Percentiles rank a stretch among this genome's conserved stretches.
Conservation (phyloP, 1,140 invertebrate species). For the Trissolcus basalis region DNA sequence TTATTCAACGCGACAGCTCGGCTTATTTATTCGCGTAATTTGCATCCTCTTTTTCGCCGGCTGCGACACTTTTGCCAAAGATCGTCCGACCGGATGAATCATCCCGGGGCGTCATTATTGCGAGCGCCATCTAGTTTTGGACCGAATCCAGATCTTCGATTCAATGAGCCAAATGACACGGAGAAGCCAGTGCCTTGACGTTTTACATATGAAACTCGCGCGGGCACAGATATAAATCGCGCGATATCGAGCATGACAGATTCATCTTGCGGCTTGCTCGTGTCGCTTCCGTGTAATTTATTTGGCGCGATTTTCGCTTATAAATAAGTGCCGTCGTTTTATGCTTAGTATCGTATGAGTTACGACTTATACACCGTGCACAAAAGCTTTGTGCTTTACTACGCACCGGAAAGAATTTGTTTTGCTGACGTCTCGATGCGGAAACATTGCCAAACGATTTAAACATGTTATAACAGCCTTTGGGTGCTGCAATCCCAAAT, state of each 20-base stretch:
- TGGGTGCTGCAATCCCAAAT: too few species aligned
- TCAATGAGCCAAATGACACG: slow-evolving; percentile 37
- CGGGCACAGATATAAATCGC: slow-evolving; percentile 19
- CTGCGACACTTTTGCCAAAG: slow-evolving; percentile 33
- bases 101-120: slow-evolving; percentile 31
- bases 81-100: slow-evolving; percentile 39
- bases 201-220: slow-evolving; percentile 38
- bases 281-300: slow-evolving; percentile 30
- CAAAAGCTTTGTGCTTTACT: slow-evolving; percentile 1
- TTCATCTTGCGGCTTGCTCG: slow-evolving; percentile 28
- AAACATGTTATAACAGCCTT: too few species aligned
- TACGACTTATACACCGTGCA: neutral
- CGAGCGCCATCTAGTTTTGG: slow-evolving; percentile 37
- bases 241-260: slow-evolving; percentile 45
- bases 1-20: slow-evolving; percentile 42
- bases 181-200: slow-evolving; percentile 26
- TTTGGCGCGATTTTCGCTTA: slow-evolving; percentile 23
- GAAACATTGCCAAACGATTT: too few species aligned
- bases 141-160: slow-evolving; percentile 39
- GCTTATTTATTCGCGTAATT: slow-evolving; percentile 55
- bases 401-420: neutral
- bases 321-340: slow-evolving; percentile 35
- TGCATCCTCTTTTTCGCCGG: slow-evolving; percentile 33
- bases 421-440: neutral
- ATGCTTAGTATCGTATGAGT: slow-evolving; percentile 18